Percentiles rank a stretch among this genome's conserved stretches.
Conservation (phyloP, 1,140 invertebrate species). For the Sweltsa coloradensis region DNA sequence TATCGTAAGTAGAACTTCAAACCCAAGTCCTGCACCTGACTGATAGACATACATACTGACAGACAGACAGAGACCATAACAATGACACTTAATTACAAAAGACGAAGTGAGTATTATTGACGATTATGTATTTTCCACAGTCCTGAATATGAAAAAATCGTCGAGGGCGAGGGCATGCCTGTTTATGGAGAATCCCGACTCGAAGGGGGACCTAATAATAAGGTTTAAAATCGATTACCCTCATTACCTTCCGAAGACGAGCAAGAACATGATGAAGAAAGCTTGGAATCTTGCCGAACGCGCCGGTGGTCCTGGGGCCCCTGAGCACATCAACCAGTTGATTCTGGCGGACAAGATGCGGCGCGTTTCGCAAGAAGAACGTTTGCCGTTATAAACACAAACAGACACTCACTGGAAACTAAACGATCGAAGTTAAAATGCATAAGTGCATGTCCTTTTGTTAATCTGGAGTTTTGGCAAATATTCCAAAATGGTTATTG, state of each 20-base stretch:
- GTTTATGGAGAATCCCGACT: slow-evolving; percentile 31
- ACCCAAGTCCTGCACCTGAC: background rate
- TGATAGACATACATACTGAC: slow-evolving; percentile 1
- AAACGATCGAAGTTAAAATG: too few relatives aligned
- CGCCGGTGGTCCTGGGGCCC: too few relatives aligned
- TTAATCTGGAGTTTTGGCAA: too few relatives aligned
- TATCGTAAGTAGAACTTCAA: slow-evolving; percentile 31
- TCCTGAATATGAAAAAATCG: slow-evolving; percentile 43
- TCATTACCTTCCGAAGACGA: slow-evolving; percentile 32
- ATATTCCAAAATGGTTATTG: too few relatives aligned
- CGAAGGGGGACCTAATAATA: slow-evolving; percentile 38
- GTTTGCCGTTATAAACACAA: too few relatives aligned
- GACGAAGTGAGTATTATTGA: slow-evolving; percentile 8
- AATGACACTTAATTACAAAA: background rate
- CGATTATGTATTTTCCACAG: slow-evolving; percentile 24
- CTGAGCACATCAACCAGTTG: too few relatives aligned
- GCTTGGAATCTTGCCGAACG: too few relatives aligned
- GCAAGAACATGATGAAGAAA: slow-evolving; percentile 33
- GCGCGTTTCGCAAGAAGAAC: too few relatives aligned
- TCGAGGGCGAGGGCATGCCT: slow-evolving; percentile 49
- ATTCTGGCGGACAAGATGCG: too few relatives aligned
- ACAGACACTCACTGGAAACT: too few relatives aligned
- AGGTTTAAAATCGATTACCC: slow-evolving; percentile 42
- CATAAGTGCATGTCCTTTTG: too few relatives aligned
- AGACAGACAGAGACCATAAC: too few relatives aligned